These are phyloP conservation scores for Salvelinus alpinus DNA, from an alignment of 2,113 vertebrate genomes.

Conservation along the genomic window DNA sequence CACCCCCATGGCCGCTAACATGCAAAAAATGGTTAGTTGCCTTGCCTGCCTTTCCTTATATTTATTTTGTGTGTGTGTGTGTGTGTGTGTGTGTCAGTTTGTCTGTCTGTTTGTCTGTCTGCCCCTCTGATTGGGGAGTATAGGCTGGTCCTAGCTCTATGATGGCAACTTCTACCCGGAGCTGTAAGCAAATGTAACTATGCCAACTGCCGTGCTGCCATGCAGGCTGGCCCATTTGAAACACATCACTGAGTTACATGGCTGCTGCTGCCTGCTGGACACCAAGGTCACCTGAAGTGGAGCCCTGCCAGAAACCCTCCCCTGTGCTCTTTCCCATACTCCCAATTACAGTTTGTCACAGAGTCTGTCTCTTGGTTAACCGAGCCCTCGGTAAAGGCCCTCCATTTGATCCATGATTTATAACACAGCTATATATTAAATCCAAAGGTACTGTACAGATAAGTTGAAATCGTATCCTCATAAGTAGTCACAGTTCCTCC, in stretches of 20 bases:
- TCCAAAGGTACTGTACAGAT: background rate
- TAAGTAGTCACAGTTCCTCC: background rate
- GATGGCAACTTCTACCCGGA: too few species aligned
- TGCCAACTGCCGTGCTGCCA: background rate
- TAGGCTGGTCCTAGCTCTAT: background rate
- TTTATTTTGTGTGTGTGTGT: constrained; percentile 19
- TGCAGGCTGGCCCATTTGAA: too few species aligned
- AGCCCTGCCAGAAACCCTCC: constrained; percentile 3
- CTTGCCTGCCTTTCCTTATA: background rate
- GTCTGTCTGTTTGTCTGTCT: background rate
- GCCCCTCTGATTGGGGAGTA: too few species aligned
- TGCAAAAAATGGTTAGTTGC: constrained; percentile 83
- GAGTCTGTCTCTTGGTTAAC: background rate
- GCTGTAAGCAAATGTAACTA: background rate
- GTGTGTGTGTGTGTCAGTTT: constrained; percentile 18
- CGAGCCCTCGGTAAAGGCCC: background rate
- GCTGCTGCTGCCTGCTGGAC: background rate
- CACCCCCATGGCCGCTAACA: constrained; percentile 79
- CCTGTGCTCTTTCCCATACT: constrained; percentile 19
- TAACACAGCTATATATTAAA: too few species aligned
- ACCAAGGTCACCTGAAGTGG: constrained; percentile 14
- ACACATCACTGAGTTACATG: background rate
- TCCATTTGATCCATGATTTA: too few species aligned
- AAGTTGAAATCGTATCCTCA: background rate
- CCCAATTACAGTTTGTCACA: background rate